Percentiles rank a stretch among this genome's conserved stretches.
phyloP scores from a whole-genome alignment of 2,888 invertebrate genomes.

The Calameuta idolon region DNA sequence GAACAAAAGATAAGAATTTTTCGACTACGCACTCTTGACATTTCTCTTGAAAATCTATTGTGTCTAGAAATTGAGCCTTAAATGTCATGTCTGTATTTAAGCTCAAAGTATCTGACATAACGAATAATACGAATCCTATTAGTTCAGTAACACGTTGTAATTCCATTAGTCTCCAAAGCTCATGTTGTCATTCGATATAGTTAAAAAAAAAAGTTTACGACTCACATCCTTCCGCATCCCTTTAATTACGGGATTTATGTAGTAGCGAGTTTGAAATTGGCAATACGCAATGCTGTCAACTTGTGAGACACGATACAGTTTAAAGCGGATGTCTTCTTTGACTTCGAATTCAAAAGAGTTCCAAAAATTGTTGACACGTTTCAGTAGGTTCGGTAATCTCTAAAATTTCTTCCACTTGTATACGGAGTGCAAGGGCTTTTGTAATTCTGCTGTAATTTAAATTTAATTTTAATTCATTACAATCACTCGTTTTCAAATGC shows the following conservation, averaged over 20 bases:
- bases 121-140: background rate
- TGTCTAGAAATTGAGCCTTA: background rate
- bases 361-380: background rate
- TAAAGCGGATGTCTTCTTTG: background rate
- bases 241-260: background rate
- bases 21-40: background rate
- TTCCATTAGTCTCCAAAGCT: background rate
- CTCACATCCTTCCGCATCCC: background rate
- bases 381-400: background rate
- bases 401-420: background rate
- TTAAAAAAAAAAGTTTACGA: background rate
- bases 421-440: background rate
- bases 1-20: background rate
- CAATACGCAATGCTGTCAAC: background rate
- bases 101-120: background rate
- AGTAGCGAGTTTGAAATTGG: background rate
- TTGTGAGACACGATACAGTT: background rate
- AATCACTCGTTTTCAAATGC: background rate
- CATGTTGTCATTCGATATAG: background rate
- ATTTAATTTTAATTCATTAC: background rate
- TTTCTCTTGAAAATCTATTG: background rate
- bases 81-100: background rate
- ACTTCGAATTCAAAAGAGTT: background rate
- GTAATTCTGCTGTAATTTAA: background rate
- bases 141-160: background rate